Conservation (phyloP, 2,113 vertebrate genomes). For the Cinclus cinclus region DNA sequence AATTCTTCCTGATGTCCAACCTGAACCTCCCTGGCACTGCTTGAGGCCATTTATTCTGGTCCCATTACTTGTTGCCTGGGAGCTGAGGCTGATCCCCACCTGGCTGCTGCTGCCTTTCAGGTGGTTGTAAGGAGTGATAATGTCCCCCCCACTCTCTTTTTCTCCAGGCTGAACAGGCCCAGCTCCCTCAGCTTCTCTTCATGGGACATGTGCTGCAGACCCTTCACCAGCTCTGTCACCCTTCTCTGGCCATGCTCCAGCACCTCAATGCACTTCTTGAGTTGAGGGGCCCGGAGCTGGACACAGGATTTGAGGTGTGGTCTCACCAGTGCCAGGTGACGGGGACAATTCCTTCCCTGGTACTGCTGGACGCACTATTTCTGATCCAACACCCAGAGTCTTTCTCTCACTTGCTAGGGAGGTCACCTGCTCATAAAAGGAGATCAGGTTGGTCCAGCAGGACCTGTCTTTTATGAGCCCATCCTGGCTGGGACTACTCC, state of each 20-base stretch:
- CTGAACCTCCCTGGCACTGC: background rate
- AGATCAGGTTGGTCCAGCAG: background rate
- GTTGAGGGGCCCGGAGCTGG: background rate
- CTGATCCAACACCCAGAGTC: background rate
- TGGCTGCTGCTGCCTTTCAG: background rate
- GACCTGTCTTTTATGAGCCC: background rate
- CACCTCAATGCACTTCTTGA: background rate
- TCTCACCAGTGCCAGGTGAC: background rate
- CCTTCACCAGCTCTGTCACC: background rate
- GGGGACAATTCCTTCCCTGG: background rate
- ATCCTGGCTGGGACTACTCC: background rate
- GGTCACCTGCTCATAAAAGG: background rate
- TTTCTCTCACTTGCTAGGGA: accelerated
- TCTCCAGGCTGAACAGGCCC: background rate
- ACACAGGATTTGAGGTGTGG: background rate
- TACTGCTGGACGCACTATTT: background rate
- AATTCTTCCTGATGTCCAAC: background rate
- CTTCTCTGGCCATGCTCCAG: background rate
- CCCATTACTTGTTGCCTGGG: background rate
- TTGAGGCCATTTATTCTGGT: background rate
- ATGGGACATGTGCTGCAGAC: background rate
- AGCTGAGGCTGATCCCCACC: background rate
- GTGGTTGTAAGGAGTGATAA: background rate
- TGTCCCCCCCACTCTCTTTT: background rate
- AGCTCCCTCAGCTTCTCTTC: background rate